Percentiles rank a stretch among this genome's conserved stretches.
Conservation (phyloP, 2,797 vertebrate species). For the Coracias cyanogaster region DNA sequence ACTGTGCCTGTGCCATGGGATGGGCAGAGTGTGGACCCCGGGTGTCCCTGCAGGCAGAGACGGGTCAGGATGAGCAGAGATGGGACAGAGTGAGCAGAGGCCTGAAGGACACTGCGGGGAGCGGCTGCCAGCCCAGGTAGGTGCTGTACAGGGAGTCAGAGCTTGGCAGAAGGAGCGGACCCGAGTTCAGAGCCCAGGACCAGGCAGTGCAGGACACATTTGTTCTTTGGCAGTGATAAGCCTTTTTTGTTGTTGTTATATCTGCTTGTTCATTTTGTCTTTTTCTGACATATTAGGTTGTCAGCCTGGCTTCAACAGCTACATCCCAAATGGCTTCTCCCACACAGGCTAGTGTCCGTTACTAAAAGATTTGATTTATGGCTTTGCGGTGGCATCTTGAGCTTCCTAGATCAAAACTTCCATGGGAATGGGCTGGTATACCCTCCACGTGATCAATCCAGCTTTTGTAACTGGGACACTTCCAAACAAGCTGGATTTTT, state of each 20-base stretch:
- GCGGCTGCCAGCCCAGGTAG: rapidly evolving
- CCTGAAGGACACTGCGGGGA: not conserved
- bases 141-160: too few relatives aligned
- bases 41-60: rapidly evolving
- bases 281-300: not conserved
- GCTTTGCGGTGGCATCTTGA: not conserved
- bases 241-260: not conserved
- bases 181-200: not conserved
- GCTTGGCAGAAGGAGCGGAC: not conserved
- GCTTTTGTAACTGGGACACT: not conserved
- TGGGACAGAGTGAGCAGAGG: not conserved
- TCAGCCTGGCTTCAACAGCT: not conserved
- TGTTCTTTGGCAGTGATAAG: not conserved
- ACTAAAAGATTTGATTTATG: not conserved
- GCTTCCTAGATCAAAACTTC: not conserved
- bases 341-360: not conserved
- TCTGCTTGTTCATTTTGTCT: not conserved
- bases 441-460: not conserved
- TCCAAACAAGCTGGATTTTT: not conserved
- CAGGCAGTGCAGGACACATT: not conserved
- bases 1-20: not conserved
- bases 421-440: rapidly evolving
- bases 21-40: rapidly evolving
- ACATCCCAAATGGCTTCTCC: not conserved
- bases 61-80: not conserved